Evolutionary conservation across 2,113 vertebrate genomes (phyloP).

Genomic region (Lipophrys pholis): DNA sequence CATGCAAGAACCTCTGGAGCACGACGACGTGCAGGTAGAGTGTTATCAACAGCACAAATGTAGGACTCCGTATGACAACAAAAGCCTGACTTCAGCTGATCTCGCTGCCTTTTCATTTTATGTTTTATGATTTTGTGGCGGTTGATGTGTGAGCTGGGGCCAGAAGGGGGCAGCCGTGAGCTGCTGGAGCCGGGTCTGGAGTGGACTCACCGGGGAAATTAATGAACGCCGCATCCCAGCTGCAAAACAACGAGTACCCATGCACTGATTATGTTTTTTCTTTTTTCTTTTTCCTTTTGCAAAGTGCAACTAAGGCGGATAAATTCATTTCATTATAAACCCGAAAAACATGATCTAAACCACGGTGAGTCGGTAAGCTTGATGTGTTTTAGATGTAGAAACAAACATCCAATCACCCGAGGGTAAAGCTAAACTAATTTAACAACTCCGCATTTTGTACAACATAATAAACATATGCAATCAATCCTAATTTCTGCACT

Average conservation of each 20-base stretch:
- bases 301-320: neutral
- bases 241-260: conserved; percentile 7
- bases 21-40: neutral
- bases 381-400: too few relatives aligned
- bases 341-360: too few relatives aligned
- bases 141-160: conserved; percentile 1
- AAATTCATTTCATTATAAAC: too few relatives aligned
- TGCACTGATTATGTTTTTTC: neutral
- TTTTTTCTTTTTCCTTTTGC: neutral
- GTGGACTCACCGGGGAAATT: conserved; percentile 24
- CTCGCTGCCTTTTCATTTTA: neutral
- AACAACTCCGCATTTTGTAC: too few relatives aligned
- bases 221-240: conserved; percentile 9
- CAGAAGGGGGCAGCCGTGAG: conserved; percentile 72
- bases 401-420: too few relatives aligned
- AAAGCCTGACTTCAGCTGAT: neutral
- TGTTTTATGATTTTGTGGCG: neutral
- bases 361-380: too few relatives aligned
- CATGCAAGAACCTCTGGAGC: neutral
- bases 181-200: conserved; percentile 21
- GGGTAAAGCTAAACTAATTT: too few relatives aligned
- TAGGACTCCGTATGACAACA: neutral
- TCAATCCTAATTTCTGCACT: neutral
- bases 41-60: neutral
- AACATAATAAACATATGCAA: too few relatives aligned